phyloP scores from a whole-genome alignment of 2,797 vertebrate genomes.

The Lithobates sylvaticus region DNA sequence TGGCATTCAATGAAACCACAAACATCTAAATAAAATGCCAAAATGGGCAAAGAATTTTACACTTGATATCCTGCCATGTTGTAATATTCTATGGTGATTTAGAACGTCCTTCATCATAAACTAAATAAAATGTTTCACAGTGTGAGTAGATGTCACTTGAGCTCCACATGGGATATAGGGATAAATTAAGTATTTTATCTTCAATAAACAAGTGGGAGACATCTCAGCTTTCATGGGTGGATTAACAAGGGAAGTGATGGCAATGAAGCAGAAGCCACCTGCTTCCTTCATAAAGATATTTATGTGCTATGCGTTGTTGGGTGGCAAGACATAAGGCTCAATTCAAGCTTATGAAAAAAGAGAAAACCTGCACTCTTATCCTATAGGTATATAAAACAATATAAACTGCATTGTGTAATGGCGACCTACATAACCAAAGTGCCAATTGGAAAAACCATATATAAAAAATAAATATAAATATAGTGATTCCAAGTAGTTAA shows the following conservation, averaged over 20 bases:
- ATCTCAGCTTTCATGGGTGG: slow-evolving; percentile 16
- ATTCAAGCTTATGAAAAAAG: no score
- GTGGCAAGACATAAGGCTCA: not conserved
- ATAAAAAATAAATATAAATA: no score
- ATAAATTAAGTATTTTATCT: not conserved
- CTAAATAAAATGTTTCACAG: not conserved
- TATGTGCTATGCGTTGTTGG: not conserved
- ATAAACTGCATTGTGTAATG: no score
- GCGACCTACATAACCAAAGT: no score
- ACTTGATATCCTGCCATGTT: not conserved
- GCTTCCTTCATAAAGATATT: not conserved
- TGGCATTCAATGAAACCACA: slow-evolving; percentile 11
- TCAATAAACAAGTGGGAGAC: not conserved
- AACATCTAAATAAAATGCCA: slow-evolving; percentile 6
- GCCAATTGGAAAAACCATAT: no score
- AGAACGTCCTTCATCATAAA: not conserved
- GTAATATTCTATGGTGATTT: not conserved
- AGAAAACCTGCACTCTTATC: no score
- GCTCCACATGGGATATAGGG: not conserved
- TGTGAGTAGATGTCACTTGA: not conserved
- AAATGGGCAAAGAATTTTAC: not conserved
- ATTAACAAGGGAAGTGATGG: slow-evolving; percentile 17
- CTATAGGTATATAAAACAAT: no score
- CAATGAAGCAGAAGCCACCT: not conserved
- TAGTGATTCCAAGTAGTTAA: no score